Conservation (phyloP, 2,888 invertebrate species). For the Aphodius granarius region DNA sequence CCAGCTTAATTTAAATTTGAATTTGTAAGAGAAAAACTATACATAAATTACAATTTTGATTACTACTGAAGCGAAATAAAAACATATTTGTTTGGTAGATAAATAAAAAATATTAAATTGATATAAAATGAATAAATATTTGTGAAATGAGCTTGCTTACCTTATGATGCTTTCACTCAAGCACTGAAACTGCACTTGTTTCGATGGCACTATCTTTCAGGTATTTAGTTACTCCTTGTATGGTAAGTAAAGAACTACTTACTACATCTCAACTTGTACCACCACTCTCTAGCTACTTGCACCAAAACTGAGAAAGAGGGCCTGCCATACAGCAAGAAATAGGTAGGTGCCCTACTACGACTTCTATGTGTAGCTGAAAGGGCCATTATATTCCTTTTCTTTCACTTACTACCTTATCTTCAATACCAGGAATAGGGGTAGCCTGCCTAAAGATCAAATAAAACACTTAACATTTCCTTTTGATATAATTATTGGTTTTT, state of each 20-base stretch:
- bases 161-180: not conserved
- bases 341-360: not conserved
- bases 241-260: not conserved
- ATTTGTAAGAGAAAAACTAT: too few species aligned
- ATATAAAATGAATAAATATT: too few species aligned
- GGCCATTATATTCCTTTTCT: too few species aligned
- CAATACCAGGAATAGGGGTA: not conserved
- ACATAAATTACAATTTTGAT: too few species aligned
- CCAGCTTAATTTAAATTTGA: too few species aligned
- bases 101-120: too few species aligned
- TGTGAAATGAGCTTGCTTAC: not conserved
- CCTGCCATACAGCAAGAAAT: not conserved
- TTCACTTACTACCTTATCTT: not conserved
- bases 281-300: not conserved
- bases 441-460: not conserved
- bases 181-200: not conserved
- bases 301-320: not conserved
- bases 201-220: not conserved
- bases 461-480: not conserved
- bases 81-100: too few species aligned
- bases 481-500: not conserved
- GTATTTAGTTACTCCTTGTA: not conserved
- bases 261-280: not conserved
- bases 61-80: too few species aligned
- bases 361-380: not conserved